These are phyloP conservation scores for Dryococelus australis DNA, from an alignment of 2,888 invertebrate species.

Conservation along the genomic window DNA sequence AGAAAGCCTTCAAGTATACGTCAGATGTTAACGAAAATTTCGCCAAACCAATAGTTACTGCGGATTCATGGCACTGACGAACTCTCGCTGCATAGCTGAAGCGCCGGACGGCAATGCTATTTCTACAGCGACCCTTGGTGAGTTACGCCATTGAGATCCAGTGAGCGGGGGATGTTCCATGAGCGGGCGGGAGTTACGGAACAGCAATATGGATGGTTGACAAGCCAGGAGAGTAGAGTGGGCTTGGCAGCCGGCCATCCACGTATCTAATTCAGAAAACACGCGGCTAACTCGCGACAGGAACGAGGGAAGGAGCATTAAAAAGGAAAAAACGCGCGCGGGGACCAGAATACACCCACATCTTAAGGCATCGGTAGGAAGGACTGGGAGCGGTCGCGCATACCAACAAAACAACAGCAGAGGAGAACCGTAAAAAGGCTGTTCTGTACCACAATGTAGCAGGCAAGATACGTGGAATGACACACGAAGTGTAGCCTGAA, in stretches of 20 bases:
- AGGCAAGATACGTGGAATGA: background rate
- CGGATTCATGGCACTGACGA: background rate
- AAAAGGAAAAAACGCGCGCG: background rate
- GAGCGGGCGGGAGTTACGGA: conserved; percentile 10
- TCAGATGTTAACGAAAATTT: background rate
- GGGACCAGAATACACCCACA: conserved; percentile 5
- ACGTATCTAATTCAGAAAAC: conserved; percentile 10
- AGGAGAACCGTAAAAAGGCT: background rate
- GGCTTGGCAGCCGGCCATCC: background rate
- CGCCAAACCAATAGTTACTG: too few relatives aligned
- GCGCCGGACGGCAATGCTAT: background rate
- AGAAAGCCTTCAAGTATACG: background rate
- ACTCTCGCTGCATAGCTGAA: background rate
- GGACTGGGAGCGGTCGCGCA: background rate
- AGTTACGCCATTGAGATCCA: background rate
- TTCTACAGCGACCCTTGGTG: background rate
- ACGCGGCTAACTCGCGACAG: conserved; percentile 16
- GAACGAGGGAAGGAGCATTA: conserved; percentile 11
- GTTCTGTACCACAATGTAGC: background rate
- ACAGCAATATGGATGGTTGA: conserved; percentile 9
- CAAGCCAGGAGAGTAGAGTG: conserved; percentile 16
- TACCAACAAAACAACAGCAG: background rate
- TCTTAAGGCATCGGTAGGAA: background rate
- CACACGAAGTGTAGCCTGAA: background rate
- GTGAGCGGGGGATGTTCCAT: background rate